phyloP scores from a whole-genome alignment of 2,113 vertebrate genomes.

The Mastomys natalensis region DNA sequence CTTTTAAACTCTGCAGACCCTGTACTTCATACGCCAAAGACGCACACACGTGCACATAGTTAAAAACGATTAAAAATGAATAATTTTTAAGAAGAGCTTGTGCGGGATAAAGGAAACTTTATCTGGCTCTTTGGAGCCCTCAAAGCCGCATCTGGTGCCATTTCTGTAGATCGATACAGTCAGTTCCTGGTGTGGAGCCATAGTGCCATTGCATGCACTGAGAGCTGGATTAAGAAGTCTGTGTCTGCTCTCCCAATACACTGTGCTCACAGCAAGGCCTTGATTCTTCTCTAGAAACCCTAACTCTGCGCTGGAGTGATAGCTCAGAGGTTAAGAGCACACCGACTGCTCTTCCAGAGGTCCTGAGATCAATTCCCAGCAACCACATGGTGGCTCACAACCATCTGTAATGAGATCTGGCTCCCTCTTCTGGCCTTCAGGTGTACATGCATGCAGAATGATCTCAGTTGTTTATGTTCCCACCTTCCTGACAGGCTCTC shows the following conservation, averaged over 20 bases:
- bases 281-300: neutral
- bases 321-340: too few species aligned
- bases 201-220: neutral
- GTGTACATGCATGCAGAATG: too few species aligned
- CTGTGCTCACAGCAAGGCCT: neutral
- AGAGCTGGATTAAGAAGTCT: neutral
- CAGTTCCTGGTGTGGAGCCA: neutral
- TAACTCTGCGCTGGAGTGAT: neutral
- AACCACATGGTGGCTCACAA: too few species aligned
- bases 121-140: slow-evolving; percentile 48
- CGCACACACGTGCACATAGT: neutral
- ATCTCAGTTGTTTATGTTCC: neutral
- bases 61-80: neutral
- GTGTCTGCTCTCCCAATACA: neutral
- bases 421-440: too few species aligned
- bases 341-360: too few species aligned
- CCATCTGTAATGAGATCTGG: too few species aligned
- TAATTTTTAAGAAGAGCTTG: too few species aligned
- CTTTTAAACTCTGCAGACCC: neutral
- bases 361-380: too few species aligned
- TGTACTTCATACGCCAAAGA: neutral
- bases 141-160: neutral
- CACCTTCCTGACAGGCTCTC: neutral
- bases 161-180: neutral
- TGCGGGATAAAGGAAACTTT: neutral